Conservation (phyloP, 1,140 invertebrate genomes). For the Leguminivora glycinivorella region DNA sequence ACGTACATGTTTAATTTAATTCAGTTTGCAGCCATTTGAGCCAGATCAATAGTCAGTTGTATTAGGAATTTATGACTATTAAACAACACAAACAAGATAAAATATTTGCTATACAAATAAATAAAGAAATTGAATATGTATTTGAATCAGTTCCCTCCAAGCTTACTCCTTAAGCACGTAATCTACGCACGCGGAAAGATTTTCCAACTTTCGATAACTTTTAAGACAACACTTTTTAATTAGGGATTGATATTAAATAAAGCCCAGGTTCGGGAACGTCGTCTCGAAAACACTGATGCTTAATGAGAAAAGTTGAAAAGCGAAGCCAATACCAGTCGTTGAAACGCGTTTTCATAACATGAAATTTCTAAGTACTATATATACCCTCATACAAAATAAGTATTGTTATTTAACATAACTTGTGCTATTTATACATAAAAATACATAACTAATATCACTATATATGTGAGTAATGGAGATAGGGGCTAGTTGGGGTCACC, state of each 20-base stretch:
- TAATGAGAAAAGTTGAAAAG: slow-evolving; percentile 29
- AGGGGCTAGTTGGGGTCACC: slow-evolving; percentile 21
- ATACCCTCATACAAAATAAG: slow-evolving; percentile 3
- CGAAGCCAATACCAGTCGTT: slow-evolving; percentile 1
- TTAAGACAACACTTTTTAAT: slow-evolving; percentile 18
- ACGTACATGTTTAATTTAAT: too few relatives aligned
- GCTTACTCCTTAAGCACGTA: neutral
- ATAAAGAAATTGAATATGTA: too few relatives aligned
- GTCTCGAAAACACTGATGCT: neutral
- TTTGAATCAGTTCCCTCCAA: too few relatives aligned
- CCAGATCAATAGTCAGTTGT: too few relatives aligned
- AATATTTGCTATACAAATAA: too few relatives aligned
- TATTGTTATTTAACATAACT: neutral
- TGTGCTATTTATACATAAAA: neutral
- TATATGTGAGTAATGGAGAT: neutral
- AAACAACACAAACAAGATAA: too few relatives aligned
- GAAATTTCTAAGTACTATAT: neutral
- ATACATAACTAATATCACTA: neutral
- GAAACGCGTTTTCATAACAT: slow-evolving; percentile 8
- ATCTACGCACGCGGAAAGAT: neutral
- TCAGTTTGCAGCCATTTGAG: too few relatives aligned
- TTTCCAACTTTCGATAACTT: slow-evolving; percentile 7
- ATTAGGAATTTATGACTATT: too few relatives aligned
- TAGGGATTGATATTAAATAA: neutral
- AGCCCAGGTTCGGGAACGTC: neutral